phyloP scores from a whole-genome alignment of 1,140 invertebrate genomes.

The Papilio polytes region DNA sequence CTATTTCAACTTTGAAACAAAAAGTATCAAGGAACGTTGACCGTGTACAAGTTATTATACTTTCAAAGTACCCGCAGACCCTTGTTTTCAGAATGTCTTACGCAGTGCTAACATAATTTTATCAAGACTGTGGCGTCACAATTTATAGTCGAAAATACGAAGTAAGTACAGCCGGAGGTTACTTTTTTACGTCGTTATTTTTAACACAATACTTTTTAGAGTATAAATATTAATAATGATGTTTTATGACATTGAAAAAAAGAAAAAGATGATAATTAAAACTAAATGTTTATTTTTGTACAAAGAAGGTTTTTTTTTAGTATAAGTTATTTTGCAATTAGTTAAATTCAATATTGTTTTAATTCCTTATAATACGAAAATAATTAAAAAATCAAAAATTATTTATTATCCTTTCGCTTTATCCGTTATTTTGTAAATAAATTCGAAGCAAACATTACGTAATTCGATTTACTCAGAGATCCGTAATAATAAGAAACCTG shows the following conservation, averaged over 20 bases:
- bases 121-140: not conserved
- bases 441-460: not conserved
- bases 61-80: constrained; percentile 6
- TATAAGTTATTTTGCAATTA: too few relatives aligned
- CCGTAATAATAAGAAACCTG: not conserved
- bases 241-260: too few relatives aligned
- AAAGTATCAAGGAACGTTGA: not conserved
- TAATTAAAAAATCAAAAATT: not conserved
- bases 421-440: constrained; percentile 21
- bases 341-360: not conserved
- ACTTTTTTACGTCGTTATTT: not conserved
- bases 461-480: not conserved
- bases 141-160: constrained; percentile 2
- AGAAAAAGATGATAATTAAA: too few relatives aligned
- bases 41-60: constrained; percentile 10
- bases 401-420: not conserved
- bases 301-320: too few relatives aligned
- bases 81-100: constrained; percentile 6
- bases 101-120: constrained; percentile 15
- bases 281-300: too few relatives aligned
- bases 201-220: not conserved
- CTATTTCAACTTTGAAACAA: not conserved
- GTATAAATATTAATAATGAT: not conserved
- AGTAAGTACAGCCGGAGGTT: not conserved
- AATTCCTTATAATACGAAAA: not conserved